Base-by-base conservation (phyloP, 2,888 invertebrate genomes). In the Tenthredo amoena region DNA sequence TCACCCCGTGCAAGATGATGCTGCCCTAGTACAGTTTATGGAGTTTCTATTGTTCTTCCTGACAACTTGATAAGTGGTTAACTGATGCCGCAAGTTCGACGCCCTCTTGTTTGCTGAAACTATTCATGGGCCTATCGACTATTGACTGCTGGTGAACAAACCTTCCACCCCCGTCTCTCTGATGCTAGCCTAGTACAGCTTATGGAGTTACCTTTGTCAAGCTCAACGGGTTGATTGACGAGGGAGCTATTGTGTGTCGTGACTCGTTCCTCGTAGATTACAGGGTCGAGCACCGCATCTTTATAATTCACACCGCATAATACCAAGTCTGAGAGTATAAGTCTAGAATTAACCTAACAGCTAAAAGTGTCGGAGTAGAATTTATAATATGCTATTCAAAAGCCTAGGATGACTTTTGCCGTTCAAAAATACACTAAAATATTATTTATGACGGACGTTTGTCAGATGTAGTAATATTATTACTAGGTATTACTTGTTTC, bases 1-100 rank as follows among this genome's bases (percentile, higher is more conserved):
- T 50, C 26, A 83, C 50, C 68, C 50, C 15, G 47, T 47, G 47
- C n/a, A 31, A 31, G 21, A n/a, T 68, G 83, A 83, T 83, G 83
- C 83, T 83, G 26, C 71, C 83, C 83, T 83, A 83, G 68, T 83
- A 71, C 68, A 83, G 47, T 68, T 83, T 83, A 83, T 71, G 68
- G 83, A 83, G 68, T 83, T 83, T 83, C 83, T 21, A 83, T 83
- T 83, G 71, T 83, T 83, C 83, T 83, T 47, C 68, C 83, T 83
- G 71, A 83, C 83, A 83, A 83, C 71, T 83, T 68, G 83, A 83
- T 83, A 71, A 83, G 68, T 71, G 71, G 37, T 62, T 83, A 43
- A 71, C 26, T 43, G 83, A 83, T 62, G 81, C 12, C n/a, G 21
- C 58, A 47, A 15, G 18, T 26, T 43, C n/a, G 21, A 55, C 81